Percentiles rank a stretch among this genome's conserved stretches.
These are phyloP conservation scores for Papilio gigon DNA, from an alignment of 2,888 invertebrate genomes.

Conservation along the genomic window DNA sequence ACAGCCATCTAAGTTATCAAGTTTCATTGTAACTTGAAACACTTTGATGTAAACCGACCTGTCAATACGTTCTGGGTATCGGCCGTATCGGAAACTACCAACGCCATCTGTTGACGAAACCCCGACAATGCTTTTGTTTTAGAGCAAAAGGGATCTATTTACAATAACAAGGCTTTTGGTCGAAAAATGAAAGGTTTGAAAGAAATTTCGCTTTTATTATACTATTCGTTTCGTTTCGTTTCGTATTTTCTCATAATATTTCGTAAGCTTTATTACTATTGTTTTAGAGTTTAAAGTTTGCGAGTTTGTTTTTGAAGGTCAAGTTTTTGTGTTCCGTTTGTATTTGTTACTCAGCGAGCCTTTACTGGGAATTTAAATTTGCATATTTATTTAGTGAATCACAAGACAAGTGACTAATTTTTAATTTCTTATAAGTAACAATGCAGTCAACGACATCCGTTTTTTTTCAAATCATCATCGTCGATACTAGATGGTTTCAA, in stretches of 20 bases:
- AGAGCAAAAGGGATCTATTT: neutral
- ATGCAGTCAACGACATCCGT: slow-evolving; percentile 1
- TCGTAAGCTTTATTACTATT: neutral
- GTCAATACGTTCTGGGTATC: slow-evolving; percentile 5
- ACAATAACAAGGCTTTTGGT: neutral
- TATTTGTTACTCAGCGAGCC: neutral
- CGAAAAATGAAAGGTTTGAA: neutral
- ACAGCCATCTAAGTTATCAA: slow-evolving; percentile 6
- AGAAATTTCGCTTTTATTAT: neutral
- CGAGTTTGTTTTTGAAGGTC: neutral
- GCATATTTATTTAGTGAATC: slow-evolving; percentile 8
- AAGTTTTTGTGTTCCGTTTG: slow-evolving; percentile 4
- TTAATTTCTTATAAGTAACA: neutral
- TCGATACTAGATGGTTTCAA: no score
- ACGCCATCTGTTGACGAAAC: slow-evolving; percentile 10
- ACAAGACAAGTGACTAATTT: slow-evolving; percentile 3
- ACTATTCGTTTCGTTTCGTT: no score
- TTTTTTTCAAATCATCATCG: no score
- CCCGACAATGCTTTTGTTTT: neutral
- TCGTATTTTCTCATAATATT: neutral
- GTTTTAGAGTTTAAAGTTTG: neutral
- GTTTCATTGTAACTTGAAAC: slow-evolving; percentile 23
- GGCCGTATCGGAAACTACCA: neutral
- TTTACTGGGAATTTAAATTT: neutral
- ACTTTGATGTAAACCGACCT: slow-evolving; percentile 26